Base-by-base conservation (phyloP, 1,140 invertebrate species). In the Lanistes nyassanus region DNA sequence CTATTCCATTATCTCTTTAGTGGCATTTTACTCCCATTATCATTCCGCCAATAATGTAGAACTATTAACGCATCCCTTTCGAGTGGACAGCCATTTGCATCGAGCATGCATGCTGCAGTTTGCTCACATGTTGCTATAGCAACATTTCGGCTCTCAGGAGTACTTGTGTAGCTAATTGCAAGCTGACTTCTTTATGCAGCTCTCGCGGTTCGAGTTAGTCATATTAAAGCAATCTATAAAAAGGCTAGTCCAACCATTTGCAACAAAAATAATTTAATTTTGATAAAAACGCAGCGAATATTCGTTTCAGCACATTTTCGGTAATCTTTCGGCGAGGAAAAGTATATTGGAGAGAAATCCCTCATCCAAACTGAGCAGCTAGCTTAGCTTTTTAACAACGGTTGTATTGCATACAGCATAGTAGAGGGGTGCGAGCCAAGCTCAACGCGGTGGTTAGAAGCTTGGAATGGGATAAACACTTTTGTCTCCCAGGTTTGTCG, bases 1-100 rank as follows among this genome's bases (percentile, higher is more conserved):
- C 56, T 26, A 60, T 60, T 60, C 56, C 56, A 60, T 60, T 60
- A 60, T 60, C n/a, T 31, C 23, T 23, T 60, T 60, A 60, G 56
- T 31, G 56, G 56, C 56, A 60, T 60, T 60, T 60, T 60, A 60
- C 56, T 60, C 56, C 56, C 56, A 60, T 60, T 60, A 60, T 60
- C 56, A n/a, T 26, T 60, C 56, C 56, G 56, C 56, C n/a, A 31
- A 60, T 60, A 60, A 60, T 60, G 56, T 60, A 60, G 56, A 11
- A 23, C 56, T 23, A n/a, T 31, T 26, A n/a, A 23, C 56, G 3
- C 23, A 23, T 31, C 23, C 9, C 56, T 60, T 60, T 60, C 23
- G 56, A 31, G 29, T 26, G 23, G 29, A 11, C 13, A 23, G 3
- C 56, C 9, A 26, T 60, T 60, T 60, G 11, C 56, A 60, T n/a